Evolutionary conservation across 2,797 vertebrate species (phyloP).

Genomic region (Bryconaethiops microstoma): DNA sequence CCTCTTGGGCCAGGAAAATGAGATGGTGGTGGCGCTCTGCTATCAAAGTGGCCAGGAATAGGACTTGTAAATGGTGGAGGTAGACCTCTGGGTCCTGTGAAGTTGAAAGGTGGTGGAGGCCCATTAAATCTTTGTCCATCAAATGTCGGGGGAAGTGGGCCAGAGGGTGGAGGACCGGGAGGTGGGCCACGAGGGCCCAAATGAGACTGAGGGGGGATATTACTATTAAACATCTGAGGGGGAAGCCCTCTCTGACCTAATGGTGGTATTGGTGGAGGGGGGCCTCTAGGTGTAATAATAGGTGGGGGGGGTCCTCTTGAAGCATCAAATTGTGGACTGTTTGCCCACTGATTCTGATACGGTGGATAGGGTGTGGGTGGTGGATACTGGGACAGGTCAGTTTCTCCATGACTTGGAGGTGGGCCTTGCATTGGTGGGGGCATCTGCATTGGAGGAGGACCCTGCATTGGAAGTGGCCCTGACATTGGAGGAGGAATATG

Average conservation of each 20-base stretch:
- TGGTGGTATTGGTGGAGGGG: slow-evolving; percentile 70
- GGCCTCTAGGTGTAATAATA: slow-evolving; percentile 76
- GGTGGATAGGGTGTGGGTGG: slow-evolving; percentile 69
- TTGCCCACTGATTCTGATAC: slow-evolving; percentile 81
- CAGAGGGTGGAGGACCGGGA: slow-evolving; percentile 67
- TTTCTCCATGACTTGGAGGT: slow-evolving; percentile 69
- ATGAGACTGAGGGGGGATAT: slow-evolving; percentile 74
- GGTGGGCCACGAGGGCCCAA: slow-evolving; percentile 78
- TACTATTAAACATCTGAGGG: slow-evolving; percentile 82
- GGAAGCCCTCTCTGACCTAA: slow-evolving; percentile 79
- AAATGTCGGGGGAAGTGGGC: slow-evolving; percentile 66
- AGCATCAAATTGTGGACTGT: slow-evolving; percentile 72
- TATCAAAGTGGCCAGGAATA: slow-evolving; percentile 79
- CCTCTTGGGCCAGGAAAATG: slow-evolving; percentile 84
- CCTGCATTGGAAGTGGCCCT: slow-evolving; percentile 63
- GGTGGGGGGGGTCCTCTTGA: slow-evolving; percentile 72
- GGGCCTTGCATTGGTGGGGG: slow-evolving; percentile 69
- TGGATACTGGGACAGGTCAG: slow-evolving; percentile 68
- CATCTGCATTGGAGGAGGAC: slow-evolving; percentile 68
- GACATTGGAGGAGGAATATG: slow-evolving; percentile 60
- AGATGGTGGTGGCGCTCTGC: slow-evolving; percentile 79
- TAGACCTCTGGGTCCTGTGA: slow-evolving; percentile 84
- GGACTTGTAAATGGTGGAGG: slow-evolving; percentile 76
- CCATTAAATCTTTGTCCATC: slow-evolving; percentile 84
- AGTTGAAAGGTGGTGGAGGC: slow-evolving; percentile 86